A percentile compares a stretch with the other conserved stretches of the same genome.
phyloP scores from a whole-genome alignment of 2,113 vertebrate species.

The Upupa epops region DNA sequence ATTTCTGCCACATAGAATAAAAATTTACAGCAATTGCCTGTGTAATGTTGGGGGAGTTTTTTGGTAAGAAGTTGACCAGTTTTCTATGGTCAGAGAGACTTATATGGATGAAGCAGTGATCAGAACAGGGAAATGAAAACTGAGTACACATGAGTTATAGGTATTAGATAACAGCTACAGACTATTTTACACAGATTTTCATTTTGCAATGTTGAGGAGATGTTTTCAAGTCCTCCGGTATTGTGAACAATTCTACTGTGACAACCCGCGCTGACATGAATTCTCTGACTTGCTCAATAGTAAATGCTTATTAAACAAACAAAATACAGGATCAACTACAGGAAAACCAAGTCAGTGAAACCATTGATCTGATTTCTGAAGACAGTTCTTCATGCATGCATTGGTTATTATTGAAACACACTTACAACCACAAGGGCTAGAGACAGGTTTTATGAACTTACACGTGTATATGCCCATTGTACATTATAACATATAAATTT shows the following conservation, averaged over 20 bases:
- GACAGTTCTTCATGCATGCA: too few relatives aligned
- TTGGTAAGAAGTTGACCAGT: background rate
- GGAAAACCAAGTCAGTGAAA: background rate
- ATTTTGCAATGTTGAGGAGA: background rate
- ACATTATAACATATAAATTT: too few relatives aligned
- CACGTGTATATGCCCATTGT: too few relatives aligned
- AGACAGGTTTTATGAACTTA: too few relatives aligned
- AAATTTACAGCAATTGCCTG: background rate
- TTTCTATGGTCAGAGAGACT: background rate
- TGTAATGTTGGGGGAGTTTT: background rate
- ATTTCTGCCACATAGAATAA: background rate
- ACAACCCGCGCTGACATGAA: background rate
- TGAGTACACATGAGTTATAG: background rate
- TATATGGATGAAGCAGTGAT: background rate
- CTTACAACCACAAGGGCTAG: too few relatives aligned
- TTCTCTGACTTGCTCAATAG: background rate
- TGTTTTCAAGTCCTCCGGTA: background rate
- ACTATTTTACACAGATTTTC: background rate
- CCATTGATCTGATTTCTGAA: background rate
- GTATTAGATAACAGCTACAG: background rate
- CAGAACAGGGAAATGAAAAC: background rate
- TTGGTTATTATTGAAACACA: too few relatives aligned
- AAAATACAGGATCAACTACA: background rate
- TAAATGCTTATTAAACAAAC: background rate
- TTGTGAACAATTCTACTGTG: background rate